phyloP scores from a whole-genome alignment of 2,797 vertebrate genomes.

The Anolis apletophallus region DNA sequence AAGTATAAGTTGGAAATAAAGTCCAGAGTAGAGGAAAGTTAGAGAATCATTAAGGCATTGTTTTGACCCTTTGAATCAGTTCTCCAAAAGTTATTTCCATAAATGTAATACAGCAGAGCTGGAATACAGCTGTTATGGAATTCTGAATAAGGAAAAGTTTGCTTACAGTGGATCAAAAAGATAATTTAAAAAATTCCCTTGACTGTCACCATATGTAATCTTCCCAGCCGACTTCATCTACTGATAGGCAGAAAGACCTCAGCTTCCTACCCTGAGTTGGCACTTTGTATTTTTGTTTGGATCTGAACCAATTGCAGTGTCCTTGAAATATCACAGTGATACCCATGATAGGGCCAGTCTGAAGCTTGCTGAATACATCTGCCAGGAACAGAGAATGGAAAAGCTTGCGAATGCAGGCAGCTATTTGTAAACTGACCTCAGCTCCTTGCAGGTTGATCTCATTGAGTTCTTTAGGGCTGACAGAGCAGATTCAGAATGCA shows the following conservation, averaged over 20 bases:
- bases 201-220: conserved; percentile 93
- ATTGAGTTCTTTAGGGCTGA: conserved; percentile 91
- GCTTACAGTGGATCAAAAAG: background rate
- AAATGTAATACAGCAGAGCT: background rate
- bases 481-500: conserved; percentile 88
- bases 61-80: background rate
- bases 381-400: conserved; percentile 92
- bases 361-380: conserved; percentile 89
- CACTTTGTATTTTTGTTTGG: conserved; percentile 91
- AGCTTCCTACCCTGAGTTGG: conserved; percentile 86
- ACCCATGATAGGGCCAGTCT: conserved; percentile 82
- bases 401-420: conserved; percentile 87
- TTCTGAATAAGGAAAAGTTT: conserved; percentile 5
- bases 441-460: conserved; percentile 90
- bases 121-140: conserved; percentile 5
- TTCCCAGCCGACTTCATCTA: conserved; percentile 54
- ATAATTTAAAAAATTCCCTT: conserved; percentile 77
- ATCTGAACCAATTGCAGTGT: conserved; percentile 93
- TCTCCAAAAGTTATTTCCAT: background rate
- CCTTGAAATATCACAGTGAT: conserved; percentile 87
- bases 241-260: background rate
- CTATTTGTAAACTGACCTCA: conserved; percentile 81
- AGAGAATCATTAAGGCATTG: background rate
- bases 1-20: conserved; percentile 32
- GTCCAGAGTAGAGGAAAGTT: background rate